These are phyloP conservation scores for Cyphomyrmex costatus DNA, from an alignment of 1,140 invertebrate genomes.

Conservation along the genomic window DNA sequence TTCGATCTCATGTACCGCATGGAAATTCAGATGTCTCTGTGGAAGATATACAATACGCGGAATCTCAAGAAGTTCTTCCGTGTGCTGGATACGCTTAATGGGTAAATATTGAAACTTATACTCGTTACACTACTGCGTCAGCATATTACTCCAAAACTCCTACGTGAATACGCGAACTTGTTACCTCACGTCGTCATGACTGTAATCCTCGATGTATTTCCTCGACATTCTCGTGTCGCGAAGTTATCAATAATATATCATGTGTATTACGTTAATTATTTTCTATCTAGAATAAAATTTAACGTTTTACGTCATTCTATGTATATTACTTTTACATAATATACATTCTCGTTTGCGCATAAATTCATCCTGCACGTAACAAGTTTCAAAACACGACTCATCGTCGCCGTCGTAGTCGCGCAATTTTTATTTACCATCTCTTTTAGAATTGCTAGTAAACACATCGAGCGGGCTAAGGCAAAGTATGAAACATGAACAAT, in stretches of 20 bases:
- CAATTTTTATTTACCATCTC: constrained; percentile 3
- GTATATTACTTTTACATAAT: no score
- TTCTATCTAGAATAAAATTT: constrained; percentile 15
- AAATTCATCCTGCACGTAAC: constrained; percentile 1
- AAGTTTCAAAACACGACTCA: not conserved
- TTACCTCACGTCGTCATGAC: constrained; percentile 39
- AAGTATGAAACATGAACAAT: constrained; percentile 76
- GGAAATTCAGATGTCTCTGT: constrained; percentile 89
- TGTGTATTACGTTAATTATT: constrained; percentile 6
- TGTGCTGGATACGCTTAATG: constrained; percentile 81
- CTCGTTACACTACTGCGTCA: constrained; percentile 38
- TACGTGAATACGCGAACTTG: constrained; percentile 35
- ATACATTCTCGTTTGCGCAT: no score
- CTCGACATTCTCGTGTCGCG: not conserved
- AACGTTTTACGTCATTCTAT: not conserved
- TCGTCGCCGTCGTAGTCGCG: not conserved
- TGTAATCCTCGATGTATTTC: constrained; percentile 43
- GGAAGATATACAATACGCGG: constrained; percentile 88
- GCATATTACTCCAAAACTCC: constrained; percentile 37
- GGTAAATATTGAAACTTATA: constrained; percentile 67
- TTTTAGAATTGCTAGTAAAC: constrained; percentile 73
- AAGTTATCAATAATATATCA: constrained; percentile 1
- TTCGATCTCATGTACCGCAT: constrained; percentile 88
- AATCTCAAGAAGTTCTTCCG: constrained; percentile 87
- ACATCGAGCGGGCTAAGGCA: constrained; percentile 81